Evolutionary conservation across 2,797 vertebrate species (phyloP).

Genomic region (Leptatherina wallacei): DNA sequence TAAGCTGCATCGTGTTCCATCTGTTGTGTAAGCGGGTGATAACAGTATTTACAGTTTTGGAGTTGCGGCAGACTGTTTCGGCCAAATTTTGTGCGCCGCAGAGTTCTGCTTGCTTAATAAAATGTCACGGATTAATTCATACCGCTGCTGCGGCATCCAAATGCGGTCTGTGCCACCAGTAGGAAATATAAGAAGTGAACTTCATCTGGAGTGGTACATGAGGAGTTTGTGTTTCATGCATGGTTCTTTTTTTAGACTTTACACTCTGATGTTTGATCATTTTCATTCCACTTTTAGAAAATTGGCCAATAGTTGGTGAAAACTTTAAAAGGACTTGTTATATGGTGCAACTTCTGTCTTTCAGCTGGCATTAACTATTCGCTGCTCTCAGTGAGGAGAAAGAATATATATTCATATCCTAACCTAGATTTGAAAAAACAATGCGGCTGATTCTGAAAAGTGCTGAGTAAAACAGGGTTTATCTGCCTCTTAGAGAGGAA

Average conservation of each 20-base stretch:
- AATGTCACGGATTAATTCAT: constrained; percentile 73
- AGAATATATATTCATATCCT: constrained; percentile 13
- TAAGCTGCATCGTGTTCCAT: constrained; percentile 80
- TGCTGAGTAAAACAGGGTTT: constrained; percentile 63
- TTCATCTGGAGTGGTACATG: constrained; percentile 35
- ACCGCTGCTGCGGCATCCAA: constrained; percentile 44
- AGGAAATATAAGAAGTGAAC: constrained; percentile 52
- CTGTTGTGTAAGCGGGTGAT: constrained; percentile 81
- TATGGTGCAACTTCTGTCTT: constrained; percentile 27
- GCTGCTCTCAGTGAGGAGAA: constrained; percentile 24
- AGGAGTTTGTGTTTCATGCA: constrained; percentile 12
- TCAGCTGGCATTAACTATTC: constrained; percentile 42
- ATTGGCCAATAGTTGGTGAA: neutral
- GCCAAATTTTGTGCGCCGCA: constrained; percentile 61
- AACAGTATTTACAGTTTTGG: constrained; percentile 82
- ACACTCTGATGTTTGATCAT: neutral
- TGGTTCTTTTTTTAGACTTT: neutral
- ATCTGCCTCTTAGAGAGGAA: constrained; percentile 34
- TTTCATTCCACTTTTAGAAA: neutral
- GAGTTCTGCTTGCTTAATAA: constrained; percentile 70
- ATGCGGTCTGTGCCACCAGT: constrained; percentile 51
- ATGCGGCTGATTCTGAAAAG: constrained; percentile 46
- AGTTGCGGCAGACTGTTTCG: constrained; percentile 65
- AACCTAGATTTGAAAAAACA: constrained; percentile 49
- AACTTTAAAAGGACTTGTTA: neutral